Conservation (phyloP, 2,888 invertebrate species). For the Listrodromus nycthemerus region DNA sequence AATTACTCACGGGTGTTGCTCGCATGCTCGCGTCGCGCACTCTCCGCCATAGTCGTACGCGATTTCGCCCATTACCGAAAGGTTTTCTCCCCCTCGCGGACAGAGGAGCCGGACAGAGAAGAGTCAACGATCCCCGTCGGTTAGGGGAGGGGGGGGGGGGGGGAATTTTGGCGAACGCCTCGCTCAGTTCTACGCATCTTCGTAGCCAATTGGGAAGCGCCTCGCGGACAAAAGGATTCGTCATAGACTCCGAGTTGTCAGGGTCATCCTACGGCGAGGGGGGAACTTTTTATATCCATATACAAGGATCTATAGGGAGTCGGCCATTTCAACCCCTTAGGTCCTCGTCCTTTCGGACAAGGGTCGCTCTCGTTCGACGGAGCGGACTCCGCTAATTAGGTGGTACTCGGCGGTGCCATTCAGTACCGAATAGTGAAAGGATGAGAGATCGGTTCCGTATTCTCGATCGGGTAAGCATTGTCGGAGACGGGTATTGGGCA, state of each 20-base stretch:
- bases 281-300: slow-evolving; percentile 6
- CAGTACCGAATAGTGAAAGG: slow-evolving; percentile 5
- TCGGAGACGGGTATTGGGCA: slow-evolving; percentile 11
- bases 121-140: slow-evolving; percentile 26
- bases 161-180: slow-evolving; percentile 53
- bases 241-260: slow-evolving; percentile 60
- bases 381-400: slow-evolving; percentile 54
- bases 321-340: slow-evolving; percentile 60
- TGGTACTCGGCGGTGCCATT: slow-evolving; percentile 47
- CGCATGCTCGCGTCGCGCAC: slow-evolving; percentile 50
- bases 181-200: slow-evolving; percentile 46
- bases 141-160: too few species aligned
- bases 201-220: slow-evolving; percentile 48
- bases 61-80: slow-evolving; percentile 63
- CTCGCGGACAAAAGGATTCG: slow-evolving; percentile 64
- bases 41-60: slow-evolving; percentile 32
- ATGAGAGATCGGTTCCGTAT: slow-evolving; percentile 25
- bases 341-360: slow-evolving; percentile 44
- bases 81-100: slow-evolving; percentile 29
- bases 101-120: neutral
- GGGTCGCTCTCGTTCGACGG: slow-evolving; percentile 48
- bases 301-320: neutral
- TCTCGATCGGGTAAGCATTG: slow-evolving; percentile 29
- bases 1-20: slow-evolving; percentile 69
- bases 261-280: slow-evolving; percentile 42